Percentiles rank a stretch among this genome's conserved stretches.
These are phyloP conservation scores for Denticeps clupeoides DNA, from an alignment of 2,797 vertebrate species.

Conservation along the genomic window DNA sequence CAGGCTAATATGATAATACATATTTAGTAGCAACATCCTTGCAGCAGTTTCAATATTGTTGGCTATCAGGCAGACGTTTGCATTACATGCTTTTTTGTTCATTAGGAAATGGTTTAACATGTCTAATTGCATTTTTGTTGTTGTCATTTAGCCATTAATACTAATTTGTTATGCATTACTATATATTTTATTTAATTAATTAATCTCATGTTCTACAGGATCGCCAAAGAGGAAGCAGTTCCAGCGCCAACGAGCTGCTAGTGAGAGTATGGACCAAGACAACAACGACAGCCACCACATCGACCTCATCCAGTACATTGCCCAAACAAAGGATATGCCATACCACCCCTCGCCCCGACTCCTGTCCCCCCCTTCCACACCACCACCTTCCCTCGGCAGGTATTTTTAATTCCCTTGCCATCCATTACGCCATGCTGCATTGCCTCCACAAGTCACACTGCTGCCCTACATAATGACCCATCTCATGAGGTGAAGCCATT, in stretches of 20 bases:
- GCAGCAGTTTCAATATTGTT: too few relatives aligned
- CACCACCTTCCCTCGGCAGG: conserved; percentile 91
- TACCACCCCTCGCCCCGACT: conserved; percentile 61
- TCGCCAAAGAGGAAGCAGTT: conserved; percentile 92
- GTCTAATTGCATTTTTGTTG: too few relatives aligned
- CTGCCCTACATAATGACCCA: too few relatives aligned
- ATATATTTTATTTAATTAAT: conserved; percentile 1
- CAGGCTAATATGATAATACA: too few relatives aligned
- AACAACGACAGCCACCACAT: conserved; percentile 65
- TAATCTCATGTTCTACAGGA: conserved; percentile 50
- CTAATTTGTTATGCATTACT: too few relatives aligned
- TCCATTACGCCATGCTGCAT: conserved; percentile 60
- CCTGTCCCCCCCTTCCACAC: conserved; percentile 69
- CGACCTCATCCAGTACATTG: conserved; percentile 93
- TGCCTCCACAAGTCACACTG: conserved; percentile 47
- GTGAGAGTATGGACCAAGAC: conserved; percentile 91
- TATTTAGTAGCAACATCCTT: too few relatives aligned
- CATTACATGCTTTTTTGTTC: too few relatives aligned
- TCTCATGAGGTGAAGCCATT: too few relatives aligned
- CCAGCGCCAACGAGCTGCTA: conserved; percentile 89
- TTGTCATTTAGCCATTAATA: too few relatives aligned
- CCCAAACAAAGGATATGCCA: conserved; percentile 63
- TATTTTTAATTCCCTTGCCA: conserved; percentile 85
- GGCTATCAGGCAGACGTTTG: too few relatives aligned
- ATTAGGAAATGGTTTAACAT: too few relatives aligned